Evolutionary conservation across 2,797 vertebrate species (phyloP), one percentile per base, ranked within the genome.

Genomic region (Siniperca obscura): DNA sequence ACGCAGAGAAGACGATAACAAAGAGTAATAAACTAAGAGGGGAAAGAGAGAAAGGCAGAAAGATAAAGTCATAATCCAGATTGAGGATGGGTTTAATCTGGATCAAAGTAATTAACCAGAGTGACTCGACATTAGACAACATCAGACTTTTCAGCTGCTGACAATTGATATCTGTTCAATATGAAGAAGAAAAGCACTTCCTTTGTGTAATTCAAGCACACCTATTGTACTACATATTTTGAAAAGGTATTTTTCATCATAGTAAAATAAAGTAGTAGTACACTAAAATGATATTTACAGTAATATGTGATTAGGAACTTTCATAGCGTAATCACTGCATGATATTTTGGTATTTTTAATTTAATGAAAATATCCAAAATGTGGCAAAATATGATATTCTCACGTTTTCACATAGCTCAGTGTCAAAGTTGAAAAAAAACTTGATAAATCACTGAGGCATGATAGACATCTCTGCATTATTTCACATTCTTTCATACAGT

Each of bases 401-500:
- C 3, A 30, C 30, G 30, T 30, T 75, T 71, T 10, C 27, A 42
- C 3, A 34, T 30, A 50, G 6, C 16, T 66, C 14, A 67, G 5
- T 30, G 21, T 50, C n/a, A 50, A 36, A 61, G 25, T 30, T 53
- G 13, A 25, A 62, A n/a, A 82, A 78, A 69, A 78, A 62, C 34
- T 62, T 55, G 1, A 14, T 21, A 65, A 50, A 40, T 40, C 53
- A 14, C 64, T 59, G 85, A 66, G 25, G 60, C 61, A 30, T 50
- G 46, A 71, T 25, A 66, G 42, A 78, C 42, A 59, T 80, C 25
- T 84, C 42, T 76, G 70, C 81, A 60, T 84, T 64, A 80, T 74
- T 87, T 88, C 76, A 83, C 83, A 85, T 83, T 90, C 82, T 75
- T 79, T 84, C 67, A 74, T 56, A 73, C 19, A 46, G 25, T 36